phyloP scores from a whole-genome alignment of 2,113 vertebrate genomes.

The Xerus inauris region DNA sequence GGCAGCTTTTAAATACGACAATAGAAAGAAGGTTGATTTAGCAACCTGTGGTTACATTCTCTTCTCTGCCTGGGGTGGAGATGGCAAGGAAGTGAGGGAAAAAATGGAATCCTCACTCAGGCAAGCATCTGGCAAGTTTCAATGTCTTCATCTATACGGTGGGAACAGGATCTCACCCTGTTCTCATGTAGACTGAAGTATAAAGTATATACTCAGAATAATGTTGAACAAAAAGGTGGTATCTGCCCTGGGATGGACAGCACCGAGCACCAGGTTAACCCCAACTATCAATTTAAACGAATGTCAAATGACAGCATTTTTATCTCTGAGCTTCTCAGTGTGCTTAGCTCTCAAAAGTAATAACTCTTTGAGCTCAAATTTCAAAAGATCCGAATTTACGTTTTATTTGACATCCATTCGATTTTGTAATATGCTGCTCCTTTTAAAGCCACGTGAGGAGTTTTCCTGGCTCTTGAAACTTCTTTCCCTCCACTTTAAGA shows the following conservation, averaged over 20 bases:
- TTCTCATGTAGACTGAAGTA: background rate
- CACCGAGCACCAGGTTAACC: background rate
- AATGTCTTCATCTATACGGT: background rate
- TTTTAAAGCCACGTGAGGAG: background rate
- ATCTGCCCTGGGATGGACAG: background rate
- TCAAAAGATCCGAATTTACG: constrained; percentile 55
- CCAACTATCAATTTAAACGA: background rate
- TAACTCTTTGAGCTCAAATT: constrained; percentile 36
- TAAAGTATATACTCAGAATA: too few species aligned
- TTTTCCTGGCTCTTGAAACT: constrained; percentile 50
- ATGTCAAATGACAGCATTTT: background rate
- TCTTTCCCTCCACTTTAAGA: constrained; percentile 56
- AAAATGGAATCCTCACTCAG: background rate
- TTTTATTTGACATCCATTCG: constrained; percentile 62
- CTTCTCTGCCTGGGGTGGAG: background rate
- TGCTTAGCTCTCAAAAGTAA: background rate
- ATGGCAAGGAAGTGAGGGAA: background rate
- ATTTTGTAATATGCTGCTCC: background rate
- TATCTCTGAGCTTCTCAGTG: background rate
- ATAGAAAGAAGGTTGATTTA: background rate
- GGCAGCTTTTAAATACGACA: constrained; percentile 17
- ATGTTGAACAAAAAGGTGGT: background rate
- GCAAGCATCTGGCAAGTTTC: background rate
- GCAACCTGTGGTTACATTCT: background rate
- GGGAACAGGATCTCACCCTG: background rate